A percentile compares a stretch with the other conserved stretches of the same genome.
Conservation (phyloP, 1,140 invertebrate genomes). For the Archegozetes longisetosus region DNA sequence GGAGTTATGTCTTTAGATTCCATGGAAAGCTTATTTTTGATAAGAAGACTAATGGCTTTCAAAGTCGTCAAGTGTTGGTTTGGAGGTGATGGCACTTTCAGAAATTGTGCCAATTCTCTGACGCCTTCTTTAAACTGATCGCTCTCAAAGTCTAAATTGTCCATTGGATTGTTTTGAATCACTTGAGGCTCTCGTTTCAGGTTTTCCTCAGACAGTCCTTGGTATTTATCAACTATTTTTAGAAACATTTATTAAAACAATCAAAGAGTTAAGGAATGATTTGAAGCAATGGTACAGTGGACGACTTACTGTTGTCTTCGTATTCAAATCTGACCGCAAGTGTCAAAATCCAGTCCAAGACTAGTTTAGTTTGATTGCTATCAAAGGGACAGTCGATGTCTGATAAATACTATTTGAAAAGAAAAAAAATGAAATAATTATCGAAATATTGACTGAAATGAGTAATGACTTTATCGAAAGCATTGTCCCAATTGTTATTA, state of each 20-base stretch:
- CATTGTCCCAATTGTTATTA: constrained; percentile 47
- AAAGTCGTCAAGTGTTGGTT: constrained; percentile 54
- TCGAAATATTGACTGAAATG: background rate
- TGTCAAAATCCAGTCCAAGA: constrained; percentile 70
- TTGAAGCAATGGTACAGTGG: background rate
- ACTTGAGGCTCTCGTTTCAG: constrained; percentile 38
- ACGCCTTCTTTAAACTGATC: constrained; percentile 67
- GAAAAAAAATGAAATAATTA: constrained; percentile 8
- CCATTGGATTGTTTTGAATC: constrained; percentile 48
- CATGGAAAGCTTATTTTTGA: constrained; percentile 9
- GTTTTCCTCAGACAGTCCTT: background rate
- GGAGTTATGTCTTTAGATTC: background rate
- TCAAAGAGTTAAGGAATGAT: background rate
- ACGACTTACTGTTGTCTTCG: constrained; percentile 51
- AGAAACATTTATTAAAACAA: background rate
- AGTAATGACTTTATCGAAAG: constrained; percentile 36
- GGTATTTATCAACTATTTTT: background rate
- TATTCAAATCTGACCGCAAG: constrained; percentile 66
- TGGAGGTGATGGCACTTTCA: constrained; percentile 61
- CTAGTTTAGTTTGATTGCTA: constrained; percentile 39
- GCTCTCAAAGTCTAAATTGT: constrained; percentile 64
- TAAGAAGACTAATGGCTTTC: constrained; percentile 29
- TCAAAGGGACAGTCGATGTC: constrained; percentile 46
- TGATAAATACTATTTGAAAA: constrained; percentile 44
- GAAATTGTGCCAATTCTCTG: constrained; percentile 49